Evolutionary conservation across 2,888 invertebrate genomes (phyloP).

Genomic region (Chironomus tentans): DNA sequence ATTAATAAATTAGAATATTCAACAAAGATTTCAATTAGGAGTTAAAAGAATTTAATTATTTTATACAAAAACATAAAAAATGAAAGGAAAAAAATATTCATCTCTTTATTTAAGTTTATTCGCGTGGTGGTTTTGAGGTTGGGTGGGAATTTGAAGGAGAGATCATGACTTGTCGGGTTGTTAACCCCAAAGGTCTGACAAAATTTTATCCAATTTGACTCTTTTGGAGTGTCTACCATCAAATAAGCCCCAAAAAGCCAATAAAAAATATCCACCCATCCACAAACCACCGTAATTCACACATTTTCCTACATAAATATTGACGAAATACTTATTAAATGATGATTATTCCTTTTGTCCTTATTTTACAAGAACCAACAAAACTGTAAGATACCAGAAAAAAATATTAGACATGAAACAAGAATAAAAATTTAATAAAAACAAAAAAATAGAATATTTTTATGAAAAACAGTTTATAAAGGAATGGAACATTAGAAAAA

Average conservation of each 20-base stretch:
- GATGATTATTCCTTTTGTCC: not conserved
- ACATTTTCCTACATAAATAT: not conserved
- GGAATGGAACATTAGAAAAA: not conserved
- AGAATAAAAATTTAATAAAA: not conserved
- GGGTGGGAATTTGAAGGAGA: no score
- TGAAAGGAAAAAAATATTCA: not conserved
- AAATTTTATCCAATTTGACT: no score
- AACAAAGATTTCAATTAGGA: not conserved
- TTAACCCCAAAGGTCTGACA: no score
- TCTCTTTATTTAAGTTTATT: not conserved
- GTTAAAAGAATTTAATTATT: not conserved
- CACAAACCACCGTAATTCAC: no score
- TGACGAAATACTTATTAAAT: not conserved
- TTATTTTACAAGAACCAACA: not conserved
- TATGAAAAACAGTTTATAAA: not conserved
- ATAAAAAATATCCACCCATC: no score
- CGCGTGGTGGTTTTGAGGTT: no score
- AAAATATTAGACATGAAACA: not conserved
- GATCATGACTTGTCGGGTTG: no score
- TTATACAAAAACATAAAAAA: no score
- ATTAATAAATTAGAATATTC: not conserved
- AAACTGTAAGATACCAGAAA: constrained; percentile 18
- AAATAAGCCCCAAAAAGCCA: no score
- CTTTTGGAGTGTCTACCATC: no score
- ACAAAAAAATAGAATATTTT: not conserved